Conservation (phyloP, 2,113 vertebrate genomes). For the Engraulis encrasicolus region DNA sequence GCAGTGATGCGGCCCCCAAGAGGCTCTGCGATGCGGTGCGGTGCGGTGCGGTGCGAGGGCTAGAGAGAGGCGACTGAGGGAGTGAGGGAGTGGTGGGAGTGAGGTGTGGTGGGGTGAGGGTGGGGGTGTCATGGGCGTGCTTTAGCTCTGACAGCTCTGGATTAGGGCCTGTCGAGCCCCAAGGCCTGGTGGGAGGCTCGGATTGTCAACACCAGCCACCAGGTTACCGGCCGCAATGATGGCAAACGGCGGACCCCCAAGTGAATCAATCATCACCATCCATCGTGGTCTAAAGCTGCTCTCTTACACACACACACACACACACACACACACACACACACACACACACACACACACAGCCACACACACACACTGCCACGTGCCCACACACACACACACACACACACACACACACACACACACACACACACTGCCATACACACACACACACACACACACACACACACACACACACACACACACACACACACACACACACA, state of each 20-base stretch:
- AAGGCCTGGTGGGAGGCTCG: neutral
- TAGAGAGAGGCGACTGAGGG: slow-evolving; percentile 28
- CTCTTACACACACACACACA: neutral
- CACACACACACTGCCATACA: no score
- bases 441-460: neutral
- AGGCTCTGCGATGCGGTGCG: neutral
- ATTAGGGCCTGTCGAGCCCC: neutral
- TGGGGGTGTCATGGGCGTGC: slow-evolving; percentile 27
- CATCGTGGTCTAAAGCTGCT: neutral
- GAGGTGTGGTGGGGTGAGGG: no score
- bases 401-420: neutral
- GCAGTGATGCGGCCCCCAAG: no score
- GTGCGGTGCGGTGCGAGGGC: neutral
- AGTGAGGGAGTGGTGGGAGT: neutral
- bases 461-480: neutral
- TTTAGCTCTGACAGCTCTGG: neutral
- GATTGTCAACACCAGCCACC: neutral
- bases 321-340: neutral
- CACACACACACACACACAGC: neutral
- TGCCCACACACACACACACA: no score
- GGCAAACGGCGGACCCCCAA: neutral
- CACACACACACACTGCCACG: no score
- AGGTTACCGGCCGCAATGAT: neutral
- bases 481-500: neutral
- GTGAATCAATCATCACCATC: neutral